Conservation (phyloP, 1,140 invertebrate genomes). For the Leptinotarsa defecta region DNA sequence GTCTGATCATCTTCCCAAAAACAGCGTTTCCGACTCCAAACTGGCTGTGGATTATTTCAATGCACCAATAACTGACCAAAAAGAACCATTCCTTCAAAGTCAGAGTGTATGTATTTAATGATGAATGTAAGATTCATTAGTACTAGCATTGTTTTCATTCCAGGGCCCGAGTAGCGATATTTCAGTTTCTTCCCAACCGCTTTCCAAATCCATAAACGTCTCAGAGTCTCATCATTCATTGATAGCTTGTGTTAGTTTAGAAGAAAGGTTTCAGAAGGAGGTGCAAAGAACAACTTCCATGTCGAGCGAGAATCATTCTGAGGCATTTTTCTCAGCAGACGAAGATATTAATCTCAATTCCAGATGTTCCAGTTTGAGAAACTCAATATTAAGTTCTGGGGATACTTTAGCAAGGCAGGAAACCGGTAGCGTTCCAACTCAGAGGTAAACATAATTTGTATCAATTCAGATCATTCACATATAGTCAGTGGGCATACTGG, state of each 20-base stretch:
- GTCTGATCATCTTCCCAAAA: constrained; percentile 62
- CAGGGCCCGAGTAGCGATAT: constrained; percentile 36
- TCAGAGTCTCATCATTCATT: constrained; percentile 63
- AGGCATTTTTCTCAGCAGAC: constrained; percentile 89
- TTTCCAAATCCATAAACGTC: constrained; percentile 44
- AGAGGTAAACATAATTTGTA: constrained; percentile 21
- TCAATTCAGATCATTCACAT: too few species aligned
- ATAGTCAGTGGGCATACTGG: too few species aligned
- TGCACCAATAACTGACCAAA: constrained; percentile 38
- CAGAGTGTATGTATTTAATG: constrained; percentile 18
- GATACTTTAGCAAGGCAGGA: constrained; percentile 58
- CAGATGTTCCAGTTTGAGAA: constrained; percentile 67
- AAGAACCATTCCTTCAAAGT: constrained; percentile 27
- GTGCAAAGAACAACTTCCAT: constrained; percentile 82
- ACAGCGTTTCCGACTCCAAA: constrained; percentile 81
- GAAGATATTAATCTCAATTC: constrained; percentile 74
- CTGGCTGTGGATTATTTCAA: constrained; percentile 68
- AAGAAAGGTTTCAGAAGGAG: constrained; percentile 59
- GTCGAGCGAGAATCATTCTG: constrained; percentile 86
- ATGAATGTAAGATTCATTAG: neutral
- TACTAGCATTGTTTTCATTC: neutral
- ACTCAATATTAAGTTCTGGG: constrained; percentile 63
- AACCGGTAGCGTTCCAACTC: constrained; percentile 48
- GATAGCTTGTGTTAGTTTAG: constrained; percentile 55
- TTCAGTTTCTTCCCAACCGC: constrained; percentile 27